Evolutionary conservation across 2,113 vertebrate genomes (phyloP).

Genomic region (Nycticryphes semicollaris): DNA sequence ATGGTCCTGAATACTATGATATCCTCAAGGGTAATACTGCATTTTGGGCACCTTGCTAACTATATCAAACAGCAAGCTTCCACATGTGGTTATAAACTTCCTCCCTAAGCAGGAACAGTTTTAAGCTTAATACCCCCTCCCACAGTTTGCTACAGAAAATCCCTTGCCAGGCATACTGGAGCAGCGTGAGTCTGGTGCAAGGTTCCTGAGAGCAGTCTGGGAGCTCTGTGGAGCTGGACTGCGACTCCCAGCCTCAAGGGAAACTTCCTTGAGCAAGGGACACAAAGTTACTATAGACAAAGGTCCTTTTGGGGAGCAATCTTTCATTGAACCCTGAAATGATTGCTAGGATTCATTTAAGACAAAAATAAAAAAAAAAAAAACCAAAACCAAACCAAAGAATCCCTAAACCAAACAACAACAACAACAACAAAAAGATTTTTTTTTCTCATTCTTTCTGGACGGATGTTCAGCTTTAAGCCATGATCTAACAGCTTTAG

Average conservation of each 20-base stretch:
- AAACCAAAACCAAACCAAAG: not conserved
- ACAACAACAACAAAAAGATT: not conserved
- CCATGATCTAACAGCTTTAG: not conserved
- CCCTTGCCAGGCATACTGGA: not conserved
- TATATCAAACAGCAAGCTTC: not conserved
- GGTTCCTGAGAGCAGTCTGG: not conserved
- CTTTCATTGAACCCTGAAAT: not conserved
- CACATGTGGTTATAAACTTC: not conserved
- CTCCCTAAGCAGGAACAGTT: not conserved
- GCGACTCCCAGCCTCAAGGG: not conserved
- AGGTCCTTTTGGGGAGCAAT: not conserved
- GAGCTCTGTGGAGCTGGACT: rapidly evolving
- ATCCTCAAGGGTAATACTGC: not conserved
- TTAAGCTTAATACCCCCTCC: not conserved
- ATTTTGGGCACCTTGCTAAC: not conserved
- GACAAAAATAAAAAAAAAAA: not conserved
- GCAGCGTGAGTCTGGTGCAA: not conserved
- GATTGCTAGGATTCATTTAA: not conserved
- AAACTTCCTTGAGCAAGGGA: not conserved
- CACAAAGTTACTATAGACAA: not conserved
- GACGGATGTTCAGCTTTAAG: not conserved
- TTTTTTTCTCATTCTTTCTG: not conserved
- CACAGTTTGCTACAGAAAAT: not conserved
- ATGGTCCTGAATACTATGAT: not conserved
- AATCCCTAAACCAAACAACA: not conserved